Conservation (phyloP, 2,113 vertebrate species). For the Leptobrachium leishanense region DNA sequence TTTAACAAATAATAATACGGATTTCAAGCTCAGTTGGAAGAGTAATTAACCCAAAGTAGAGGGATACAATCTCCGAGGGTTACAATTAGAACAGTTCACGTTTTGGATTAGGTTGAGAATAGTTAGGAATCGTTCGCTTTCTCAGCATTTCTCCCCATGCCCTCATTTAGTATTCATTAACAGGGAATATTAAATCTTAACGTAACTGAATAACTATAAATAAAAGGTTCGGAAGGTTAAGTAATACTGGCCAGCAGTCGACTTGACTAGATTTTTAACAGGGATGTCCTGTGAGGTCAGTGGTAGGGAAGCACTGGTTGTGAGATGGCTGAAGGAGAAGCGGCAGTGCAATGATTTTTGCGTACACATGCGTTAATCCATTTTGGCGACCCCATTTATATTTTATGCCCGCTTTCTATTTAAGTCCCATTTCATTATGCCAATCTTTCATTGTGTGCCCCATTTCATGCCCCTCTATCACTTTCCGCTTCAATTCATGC, state of each 20-base stretch:
- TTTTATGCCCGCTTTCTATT: no score
- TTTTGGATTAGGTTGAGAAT: constrained; percentile 32
- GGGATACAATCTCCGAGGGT: constrained; percentile 22
- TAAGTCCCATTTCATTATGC: no score
- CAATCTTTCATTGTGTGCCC: no score
- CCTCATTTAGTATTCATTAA: constrained; percentile 6
- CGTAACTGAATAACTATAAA: constrained; percentile 20
- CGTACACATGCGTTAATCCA: no score
- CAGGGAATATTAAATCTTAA: constrained; percentile 37
- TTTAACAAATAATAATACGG: constrained; percentile 43
- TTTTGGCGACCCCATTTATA: no score
- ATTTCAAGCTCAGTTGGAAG: constrained; percentile 39
- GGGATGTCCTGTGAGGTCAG: neutral
- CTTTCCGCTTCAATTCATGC: no score
- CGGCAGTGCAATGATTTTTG: no score
- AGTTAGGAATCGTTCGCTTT: constrained; percentile 1
- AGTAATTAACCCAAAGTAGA: constrained; percentile 39
- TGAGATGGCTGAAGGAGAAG: neutral
- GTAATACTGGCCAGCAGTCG: no score
- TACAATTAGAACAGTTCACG: constrained; percentile 30
- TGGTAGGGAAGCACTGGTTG: neutral
- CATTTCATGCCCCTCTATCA: no score
- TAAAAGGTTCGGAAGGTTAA: no score
- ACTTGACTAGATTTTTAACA: no score
- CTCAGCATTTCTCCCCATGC: neutral